Base-by-base conservation (phyloP, 2,113 vertebrate genomes). In the Sitta europaea region DNA sequence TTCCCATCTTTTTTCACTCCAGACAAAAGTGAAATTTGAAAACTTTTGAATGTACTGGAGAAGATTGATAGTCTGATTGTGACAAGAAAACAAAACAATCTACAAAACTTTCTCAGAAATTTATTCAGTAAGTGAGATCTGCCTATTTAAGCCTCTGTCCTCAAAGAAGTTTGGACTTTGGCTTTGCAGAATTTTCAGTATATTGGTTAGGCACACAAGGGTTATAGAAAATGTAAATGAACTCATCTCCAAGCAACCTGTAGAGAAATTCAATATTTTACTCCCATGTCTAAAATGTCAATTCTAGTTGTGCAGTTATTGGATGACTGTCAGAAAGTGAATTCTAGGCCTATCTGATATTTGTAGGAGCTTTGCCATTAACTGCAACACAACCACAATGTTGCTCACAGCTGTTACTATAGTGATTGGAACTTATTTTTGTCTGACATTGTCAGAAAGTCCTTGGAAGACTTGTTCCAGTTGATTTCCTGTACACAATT, bases 381-480 rank as follows among this genome's bases (percentile, higher is more conserved):
- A 82, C 70, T 75, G 54, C 48, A 72, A 57, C 57, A 62, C 47
- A 88, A 87, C 66, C 70, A 79, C 62, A 87, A 79, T 19, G 33
- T 76, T 91, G 66, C 35, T 89, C 58, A 76, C 70, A 91, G 42
- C 54, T 82, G 93, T 94, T 91, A 65, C 91, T 94, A 58, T 66
- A 88, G 62, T 54, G 81, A 92, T 54, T 76, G 77, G 58, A 82
- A 85, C 71, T 94, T 93, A 55, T 79, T 96, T 97, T 85, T 91
- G 74, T 66, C 81, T 91, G 90, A 90, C 84, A 88, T 90, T 95
- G 62, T 91, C 50, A 59, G 38, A 55, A 45, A 86, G 71, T 91
- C 95, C 87, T 95, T 95, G 71, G 38, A 89, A 92, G 42, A n/a
- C 58, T 90, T 82, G 62, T 96, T 97, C 74, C 74, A 79, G 50